Base-by-base conservation (phyloP, 2,888 invertebrate species). In the Ophioninae sp. region DNA sequence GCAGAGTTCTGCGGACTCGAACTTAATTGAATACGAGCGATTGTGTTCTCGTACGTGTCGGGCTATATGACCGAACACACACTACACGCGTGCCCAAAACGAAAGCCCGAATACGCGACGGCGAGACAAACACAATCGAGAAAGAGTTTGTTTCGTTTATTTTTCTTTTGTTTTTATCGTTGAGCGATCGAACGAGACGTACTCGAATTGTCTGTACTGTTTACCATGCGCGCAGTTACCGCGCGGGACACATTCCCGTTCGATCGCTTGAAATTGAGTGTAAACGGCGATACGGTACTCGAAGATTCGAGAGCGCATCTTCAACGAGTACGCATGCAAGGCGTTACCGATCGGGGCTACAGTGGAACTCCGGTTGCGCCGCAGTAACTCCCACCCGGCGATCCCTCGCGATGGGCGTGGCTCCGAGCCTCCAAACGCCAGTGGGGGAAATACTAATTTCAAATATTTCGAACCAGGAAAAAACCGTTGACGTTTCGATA, bases 1-100 rank as follows among this genome's bases (percentile, higher is more conserved):
- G 80, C 80, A 81, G 80, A 84, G 82, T 84, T 84, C 64, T 59
- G 68, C 80, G 78, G 81, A 78, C 80, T 82, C 78, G 77, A 72
- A 81, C 69, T 82, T 78, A 76, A 82, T 85, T 77, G 84, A 83
- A 85, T 81, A 76, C 80, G 77, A 81, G 71, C 69, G 73, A 83
- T 83, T 82, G 81, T 81, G 58, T 67, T 59, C 68, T 79, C 37
- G 79, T 76, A 30, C 30, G 65, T 71, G 61, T 44, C 59, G 39
- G 37, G 6, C 10, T 68, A 56, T 79, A 74, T 65, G 56, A 59
- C 23, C 22, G 8, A 23, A 68, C 65, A 58, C 41, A 67, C 59
- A 68, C 37, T 67, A 64, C 44, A 79, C 61, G 37, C 22, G 10
- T 68, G 23, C 7, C 41, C 51, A 30, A 30, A 30, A 56, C 56